Evolutionary conservation across 2,797 vertebrate genomes (phyloP).

Genomic region (Melanotaenia pygmaea): DNA sequence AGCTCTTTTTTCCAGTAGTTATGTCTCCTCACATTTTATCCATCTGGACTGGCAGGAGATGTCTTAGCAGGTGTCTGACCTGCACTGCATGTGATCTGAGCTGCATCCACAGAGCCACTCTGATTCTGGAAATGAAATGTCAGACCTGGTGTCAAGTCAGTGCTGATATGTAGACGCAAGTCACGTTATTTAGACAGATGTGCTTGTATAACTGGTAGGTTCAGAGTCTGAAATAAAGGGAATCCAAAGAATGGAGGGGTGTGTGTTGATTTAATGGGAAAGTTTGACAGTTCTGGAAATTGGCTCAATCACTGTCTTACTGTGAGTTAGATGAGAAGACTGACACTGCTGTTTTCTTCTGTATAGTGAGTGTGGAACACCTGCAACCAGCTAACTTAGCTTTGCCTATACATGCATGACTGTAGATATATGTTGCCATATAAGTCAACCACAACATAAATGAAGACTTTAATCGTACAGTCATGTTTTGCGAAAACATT

Average conservation of each 20-base stretch:
- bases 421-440: not conserved
- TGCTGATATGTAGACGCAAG: conserved; percentile 26
- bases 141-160: conserved; percentile 34
- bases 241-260: conserved; percentile 3
- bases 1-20: conserved; percentile 55
- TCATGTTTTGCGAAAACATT: conserved; percentile 24
- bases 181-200: conserved; percentile 61
- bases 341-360: not conserved
- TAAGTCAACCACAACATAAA: not conserved
- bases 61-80: conserved; percentile 69
- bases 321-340: conserved; percentile 5
- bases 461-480: not conserved
- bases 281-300: conserved; percentile 8
- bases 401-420: not conserved
- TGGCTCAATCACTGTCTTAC: not conserved
- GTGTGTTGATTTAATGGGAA: conserved; percentile 29
- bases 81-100: conserved; percentile 42
- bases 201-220: conserved; percentile 27
- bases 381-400: not conserved
- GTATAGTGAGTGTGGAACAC: not conserved
- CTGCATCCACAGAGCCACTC: conserved; percentile 44
- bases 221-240: conserved; percentile 30
- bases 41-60: conserved; percentile 49
- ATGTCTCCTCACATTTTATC: conserved; percentile 61
- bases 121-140: conserved; percentile 69